Base-by-base conservation (phyloP, 2,888 invertebrate species). In the Dimorphilus gyrociliatus region DNA sequence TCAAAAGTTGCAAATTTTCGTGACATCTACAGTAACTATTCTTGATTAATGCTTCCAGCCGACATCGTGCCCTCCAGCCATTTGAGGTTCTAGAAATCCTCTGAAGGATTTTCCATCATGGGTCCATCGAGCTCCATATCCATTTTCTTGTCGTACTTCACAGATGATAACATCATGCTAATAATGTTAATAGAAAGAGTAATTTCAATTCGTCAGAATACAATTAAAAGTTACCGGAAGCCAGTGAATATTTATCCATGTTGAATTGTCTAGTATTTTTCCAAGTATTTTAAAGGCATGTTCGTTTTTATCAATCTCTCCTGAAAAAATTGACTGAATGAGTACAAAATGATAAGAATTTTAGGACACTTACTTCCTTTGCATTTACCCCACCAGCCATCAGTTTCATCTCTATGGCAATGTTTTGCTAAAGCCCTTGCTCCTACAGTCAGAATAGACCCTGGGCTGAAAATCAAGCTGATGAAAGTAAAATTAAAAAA, bases 191-290 rank as follows among this genome's bases (percentile, higher is more conserved):
- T n/a, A n/a, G n/a, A n/a, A n/a, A n/a, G n/a, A n/a, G n/a, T n/a
- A n/a, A n/a, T n/a, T n/a, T n/a, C n/a, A n/a, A n/a, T n/a, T n/a
- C n/a, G n/a, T n/a, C n/a, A n/a, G n/a, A n/a, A n/a, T n/a, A 17
- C 35, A 33, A 29, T 33, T 17, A 2, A 21, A 25, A 7, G 8
- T 12, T 44, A 58, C 57, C 1, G 53, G 54, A 26, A 60, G 32
- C 45, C 50, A 46, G 36, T 60, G 58, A 23, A 59, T 55, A 32
- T 60, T 60, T 16, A 60, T 50, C 60, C 60, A 60, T 4, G 48
- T 47, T 3, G 57, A 57, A 27, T 46, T 44, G 34, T 57, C 49
- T 23, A 60, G 36, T 16, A 60, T 51, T 16, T 41, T 48, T n/a
- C 43, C 44, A 39, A 56, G 29, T 17, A 48, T 37, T 5, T 31